A percentile compares a stretch with the other conserved stretches of the same genome.
phyloP scores from a whole-genome alignment of 2,797 vertebrate genomes.

The Xenopus petersii region DNA sequence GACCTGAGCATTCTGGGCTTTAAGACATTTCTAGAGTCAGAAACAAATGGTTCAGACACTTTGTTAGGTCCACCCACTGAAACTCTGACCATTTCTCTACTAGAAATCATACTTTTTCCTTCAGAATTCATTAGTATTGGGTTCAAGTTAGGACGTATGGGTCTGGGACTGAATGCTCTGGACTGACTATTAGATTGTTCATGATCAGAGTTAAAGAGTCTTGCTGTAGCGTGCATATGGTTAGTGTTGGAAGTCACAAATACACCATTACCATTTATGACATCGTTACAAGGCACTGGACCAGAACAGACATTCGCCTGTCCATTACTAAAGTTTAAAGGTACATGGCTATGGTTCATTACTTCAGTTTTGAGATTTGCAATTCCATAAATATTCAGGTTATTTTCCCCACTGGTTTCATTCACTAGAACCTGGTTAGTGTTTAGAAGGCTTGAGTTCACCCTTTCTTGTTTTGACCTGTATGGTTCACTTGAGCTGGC shows the following conservation, averaged over 20 bases:
- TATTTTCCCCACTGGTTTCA: background rate
- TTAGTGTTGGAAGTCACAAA: background rate
- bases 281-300: background rate
- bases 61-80: background rate
- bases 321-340: background rate
- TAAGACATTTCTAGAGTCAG: background rate
- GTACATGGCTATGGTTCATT: background rate
- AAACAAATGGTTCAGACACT: background rate
- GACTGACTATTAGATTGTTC: background rate
- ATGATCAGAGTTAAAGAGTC: slow-evolving; percentile 11
- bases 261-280: slow-evolving; percentile 3
- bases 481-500: background rate
- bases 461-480: background rate
- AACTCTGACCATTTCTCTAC: background rate
- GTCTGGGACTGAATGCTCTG: background rate
- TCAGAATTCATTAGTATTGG: slow-evolving; percentile 1
- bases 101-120: background rate
- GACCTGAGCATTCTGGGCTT: background rate
- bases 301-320: slow-evolving; percentile 8
- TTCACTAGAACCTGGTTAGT: slow-evolving; percentile 21
- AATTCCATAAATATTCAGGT: background rate
- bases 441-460: background rate
- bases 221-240: slow-evolving; percentile 9
- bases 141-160: background rate
- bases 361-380: background rate